Evolutionary conservation across 1,140 invertebrate genomes (phyloP).

Genomic region (Ceratina calcarata): DNA sequence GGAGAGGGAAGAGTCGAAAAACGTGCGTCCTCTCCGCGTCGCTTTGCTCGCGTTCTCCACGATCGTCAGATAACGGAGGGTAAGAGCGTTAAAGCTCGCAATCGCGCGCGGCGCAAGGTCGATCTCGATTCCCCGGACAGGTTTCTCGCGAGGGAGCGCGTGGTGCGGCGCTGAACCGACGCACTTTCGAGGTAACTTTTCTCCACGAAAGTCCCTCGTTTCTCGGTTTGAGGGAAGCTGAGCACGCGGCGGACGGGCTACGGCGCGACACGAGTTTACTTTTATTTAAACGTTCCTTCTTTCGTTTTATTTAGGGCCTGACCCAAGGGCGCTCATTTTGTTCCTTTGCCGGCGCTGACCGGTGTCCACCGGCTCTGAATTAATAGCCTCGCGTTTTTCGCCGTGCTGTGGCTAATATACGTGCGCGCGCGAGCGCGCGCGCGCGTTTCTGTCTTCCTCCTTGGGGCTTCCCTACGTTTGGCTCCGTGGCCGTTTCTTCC

Average conservation of each 20-base stretch:
- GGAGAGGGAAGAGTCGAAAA: slow-evolving; percentile 15
- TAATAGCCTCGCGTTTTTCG: slow-evolving; percentile 77
- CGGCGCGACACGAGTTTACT: slow-evolving; percentile 78
- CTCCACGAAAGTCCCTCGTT: slow-evolving; percentile 31
- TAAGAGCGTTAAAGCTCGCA: slow-evolving; percentile 57
- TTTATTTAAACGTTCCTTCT: slow-evolving; percentile 79
- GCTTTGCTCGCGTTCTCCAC: slow-evolving; percentile 33
- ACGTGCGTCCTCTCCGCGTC: not conserved
- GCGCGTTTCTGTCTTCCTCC: slow-evolving; percentile 1
- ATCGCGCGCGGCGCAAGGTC: slow-evolving; percentile 50
- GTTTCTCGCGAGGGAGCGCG: slow-evolving; percentile 44
- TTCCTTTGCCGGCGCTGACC: slow-evolving; percentile 74
- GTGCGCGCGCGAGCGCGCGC: slow-evolving; percentile 7
- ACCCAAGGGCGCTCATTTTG: slow-evolving; percentile 76
- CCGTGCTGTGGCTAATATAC: slow-evolving; percentile 56
- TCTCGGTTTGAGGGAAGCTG: slow-evolving; percentile 43
- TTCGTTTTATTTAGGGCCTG: slow-evolving; percentile 79
- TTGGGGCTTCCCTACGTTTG: not conserved
- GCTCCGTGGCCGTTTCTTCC: slow-evolving; percentile 1
- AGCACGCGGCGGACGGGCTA: slow-evolving; percentile 25
- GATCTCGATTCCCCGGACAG: slow-evolving; percentile 45
- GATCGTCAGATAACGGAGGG: slow-evolving; percentile 58
- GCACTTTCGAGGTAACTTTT: slow-evolving; percentile 44
- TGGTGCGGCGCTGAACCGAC: not conserved
- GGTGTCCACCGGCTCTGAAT: slow-evolving; percentile 76